phyloP scores from a whole-genome alignment of 2,888 invertebrate species.

The Sceliomorpha sp. region DNA sequence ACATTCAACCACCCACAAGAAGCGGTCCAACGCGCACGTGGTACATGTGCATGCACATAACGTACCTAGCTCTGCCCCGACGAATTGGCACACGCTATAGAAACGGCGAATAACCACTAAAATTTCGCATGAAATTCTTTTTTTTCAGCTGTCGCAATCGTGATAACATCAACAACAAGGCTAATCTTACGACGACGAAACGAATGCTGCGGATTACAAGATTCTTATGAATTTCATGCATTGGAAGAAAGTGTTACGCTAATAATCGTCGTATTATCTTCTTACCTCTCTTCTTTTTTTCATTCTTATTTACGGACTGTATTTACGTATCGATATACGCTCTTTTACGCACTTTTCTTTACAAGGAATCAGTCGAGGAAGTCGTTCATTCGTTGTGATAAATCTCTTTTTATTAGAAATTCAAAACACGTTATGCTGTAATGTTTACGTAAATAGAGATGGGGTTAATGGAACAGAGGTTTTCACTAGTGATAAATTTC shows the following conservation, averaged over 20 bases:
- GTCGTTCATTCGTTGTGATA: too few species aligned
- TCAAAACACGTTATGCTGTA: too few species aligned
- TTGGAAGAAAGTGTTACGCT: slow-evolving; percentile 21
- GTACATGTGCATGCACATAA: slow-evolving; percentile 23
- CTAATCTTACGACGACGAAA: slow-evolving; percentile 8
- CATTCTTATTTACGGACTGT: too few species aligned
- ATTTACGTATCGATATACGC: too few species aligned
- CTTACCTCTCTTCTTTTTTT: too few species aligned
- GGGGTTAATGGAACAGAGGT: too few species aligned
- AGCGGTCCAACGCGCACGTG: slow-evolving; percentile 53
- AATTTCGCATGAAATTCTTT: slow-evolving; percentile 21
- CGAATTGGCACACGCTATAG: slow-evolving; percentile 26
- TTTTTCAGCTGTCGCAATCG: slow-evolving; percentile 18
- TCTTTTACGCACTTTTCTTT: too few species aligned
- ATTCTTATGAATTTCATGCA: slow-evolving; percentile 12
- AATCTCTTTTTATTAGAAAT: too few species aligned
- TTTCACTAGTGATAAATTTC: too few species aligned
- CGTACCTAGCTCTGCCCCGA: slow-evolving; percentile 18
- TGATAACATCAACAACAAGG: slow-evolving; percentile 17
- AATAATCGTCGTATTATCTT: too few species aligned
- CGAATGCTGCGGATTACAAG: slow-evolving; percentile 11
- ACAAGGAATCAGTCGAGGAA: too few species aligned
- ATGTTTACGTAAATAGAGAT: too few species aligned
- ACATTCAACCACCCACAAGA: slow-evolving; percentile 46
- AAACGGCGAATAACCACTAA: neutral